Conservation (phyloP, 1,140 invertebrate genomes). For the Nasonia giraulti region DNA sequence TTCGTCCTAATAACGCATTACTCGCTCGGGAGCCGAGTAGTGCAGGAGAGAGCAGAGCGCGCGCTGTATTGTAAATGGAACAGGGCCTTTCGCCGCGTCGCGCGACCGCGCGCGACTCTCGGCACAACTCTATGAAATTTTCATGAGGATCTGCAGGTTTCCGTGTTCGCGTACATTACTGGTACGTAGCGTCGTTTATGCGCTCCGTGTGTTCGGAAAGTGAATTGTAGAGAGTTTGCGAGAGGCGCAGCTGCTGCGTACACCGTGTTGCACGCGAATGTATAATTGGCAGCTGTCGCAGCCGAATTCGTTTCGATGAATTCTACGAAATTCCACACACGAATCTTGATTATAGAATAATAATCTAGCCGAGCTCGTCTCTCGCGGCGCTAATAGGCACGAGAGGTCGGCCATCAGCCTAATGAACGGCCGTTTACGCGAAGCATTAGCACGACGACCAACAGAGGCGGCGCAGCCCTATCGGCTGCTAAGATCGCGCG, state of each 20-base stretch:
- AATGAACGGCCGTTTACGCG: constrained; percentile 26
- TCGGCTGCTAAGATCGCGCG: constrained; percentile 6
- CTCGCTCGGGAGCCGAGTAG: background rate
- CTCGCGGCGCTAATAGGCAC: background rate
- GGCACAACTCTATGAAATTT: background rate
- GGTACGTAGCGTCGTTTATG: background rate
- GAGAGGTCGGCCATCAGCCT: background rate
- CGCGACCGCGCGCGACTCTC: background rate
- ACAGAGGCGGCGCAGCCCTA: background rate
- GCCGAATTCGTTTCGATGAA: too few species aligned
- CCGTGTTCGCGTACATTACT: background rate
- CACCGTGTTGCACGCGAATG: too few species aligned
- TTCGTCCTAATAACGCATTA: background rate
- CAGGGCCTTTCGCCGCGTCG: background rate
- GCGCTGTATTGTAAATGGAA: background rate
- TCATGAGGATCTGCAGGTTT: background rate
- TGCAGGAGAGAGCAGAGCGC: too few species aligned
- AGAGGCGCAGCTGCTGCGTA: background rate
- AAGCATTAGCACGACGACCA: background rate
- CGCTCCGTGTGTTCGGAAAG: background rate
- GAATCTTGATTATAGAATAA: too few species aligned
- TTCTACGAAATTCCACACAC: too few species aligned
- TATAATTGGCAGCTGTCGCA: too few species aligned
- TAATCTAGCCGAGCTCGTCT: too few species aligned
- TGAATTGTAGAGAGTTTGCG: constrained; percentile 1